Conservation (phyloP, 2,888 invertebrate genomes). For the Parochlus steinenii region DNA sequence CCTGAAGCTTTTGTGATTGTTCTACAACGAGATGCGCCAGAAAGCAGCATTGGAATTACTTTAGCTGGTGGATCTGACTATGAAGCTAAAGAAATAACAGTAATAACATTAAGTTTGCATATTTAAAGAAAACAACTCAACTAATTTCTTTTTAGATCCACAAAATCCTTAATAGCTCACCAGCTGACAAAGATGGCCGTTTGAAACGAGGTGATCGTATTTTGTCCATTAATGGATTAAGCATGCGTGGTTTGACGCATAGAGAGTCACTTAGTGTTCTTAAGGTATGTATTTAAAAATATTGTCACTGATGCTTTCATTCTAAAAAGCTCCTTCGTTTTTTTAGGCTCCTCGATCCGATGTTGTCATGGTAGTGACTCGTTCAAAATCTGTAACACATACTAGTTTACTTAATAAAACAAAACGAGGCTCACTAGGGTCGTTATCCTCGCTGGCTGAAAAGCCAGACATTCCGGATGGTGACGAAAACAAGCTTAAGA, state of each 20-base stretch:
- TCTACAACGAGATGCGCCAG: conserved; percentile 46
- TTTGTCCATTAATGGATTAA: conserved; percentile 72
- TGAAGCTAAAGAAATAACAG: conserved; percentile 82
- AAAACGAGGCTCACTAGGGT: conserved; percentile 29
- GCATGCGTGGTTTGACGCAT: conserved; percentile 70
- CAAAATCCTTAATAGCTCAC: conserved; percentile 69
- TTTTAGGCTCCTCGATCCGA: conserved; percentile 58
- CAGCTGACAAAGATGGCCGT: conserved; percentile 72
- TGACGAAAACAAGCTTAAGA: conserved; percentile 21
- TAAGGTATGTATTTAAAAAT: conserved; percentile 41
- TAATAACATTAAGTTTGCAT: conserved; percentile 28
- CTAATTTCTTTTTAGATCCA: conserved; percentile 46
- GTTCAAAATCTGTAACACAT: conserved; percentile 30
- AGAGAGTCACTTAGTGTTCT: conserved; percentile 72
- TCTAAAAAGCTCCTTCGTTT: conserved; percentile 8
- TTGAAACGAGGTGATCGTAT: conserved; percentile 78
- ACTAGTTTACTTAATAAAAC: conserved; percentile 25
- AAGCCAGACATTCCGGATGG: conserved; percentile 19
- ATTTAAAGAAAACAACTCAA: background rate
- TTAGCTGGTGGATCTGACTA: conserved; percentile 81
- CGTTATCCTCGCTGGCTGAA: conserved; percentile 28
- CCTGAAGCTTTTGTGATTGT: conserved; percentile 45
- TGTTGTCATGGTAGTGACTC: conserved; percentile 58
- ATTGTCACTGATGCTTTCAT: conserved; percentile 9
- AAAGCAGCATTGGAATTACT: conserved; percentile 70